Conservation (phyloP, 2,797 vertebrate species). For the Clarias laeviceps region DNA sequence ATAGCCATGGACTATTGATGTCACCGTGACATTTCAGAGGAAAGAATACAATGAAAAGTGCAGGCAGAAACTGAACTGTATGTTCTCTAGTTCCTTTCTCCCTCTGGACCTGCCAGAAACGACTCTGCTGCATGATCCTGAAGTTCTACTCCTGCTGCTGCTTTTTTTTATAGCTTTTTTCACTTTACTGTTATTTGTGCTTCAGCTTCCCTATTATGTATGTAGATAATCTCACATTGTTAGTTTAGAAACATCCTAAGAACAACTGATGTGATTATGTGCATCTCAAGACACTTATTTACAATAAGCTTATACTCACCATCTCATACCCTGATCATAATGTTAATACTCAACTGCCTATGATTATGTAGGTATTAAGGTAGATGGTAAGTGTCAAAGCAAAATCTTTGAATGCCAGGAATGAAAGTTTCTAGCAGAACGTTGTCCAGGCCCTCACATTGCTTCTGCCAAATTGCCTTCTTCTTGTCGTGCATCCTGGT, state of each 20-base stretch:
- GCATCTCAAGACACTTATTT: neutral
- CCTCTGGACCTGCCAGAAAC: conserved; percentile 8
- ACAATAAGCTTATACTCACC: neutral
- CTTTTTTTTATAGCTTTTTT: neutral
- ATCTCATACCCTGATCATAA: neutral
- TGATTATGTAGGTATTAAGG: too few relatives aligned
- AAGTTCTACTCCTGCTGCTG: neutral
- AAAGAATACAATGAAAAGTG: conserved; percentile 20
- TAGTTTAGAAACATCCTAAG: neutral
- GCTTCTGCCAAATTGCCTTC: too few relatives aligned
- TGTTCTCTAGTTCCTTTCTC: neutral
- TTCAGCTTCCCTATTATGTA: neutral
- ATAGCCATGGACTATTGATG: conserved; percentile 3
- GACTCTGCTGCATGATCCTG: neutral
- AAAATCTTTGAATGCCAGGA: too few relatives aligned
- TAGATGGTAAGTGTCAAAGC: too few relatives aligned
- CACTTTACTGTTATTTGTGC: conserved; percentile 1
- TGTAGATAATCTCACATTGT: neutral
- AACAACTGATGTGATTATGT: neutral
- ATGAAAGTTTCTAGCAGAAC: too few relatives aligned
- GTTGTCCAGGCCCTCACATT: too few relatives aligned
- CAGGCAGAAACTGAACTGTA: conserved; percentile 8
- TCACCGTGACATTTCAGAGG: conserved; percentile 25
- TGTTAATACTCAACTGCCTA: too few relatives aligned
- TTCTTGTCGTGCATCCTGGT: too few relatives aligned